These are phyloP conservation scores for Hippopotamus amphibius DNA, from an alignment of 2,113 vertebrate genomes.

Conservation along the genomic window DNA sequence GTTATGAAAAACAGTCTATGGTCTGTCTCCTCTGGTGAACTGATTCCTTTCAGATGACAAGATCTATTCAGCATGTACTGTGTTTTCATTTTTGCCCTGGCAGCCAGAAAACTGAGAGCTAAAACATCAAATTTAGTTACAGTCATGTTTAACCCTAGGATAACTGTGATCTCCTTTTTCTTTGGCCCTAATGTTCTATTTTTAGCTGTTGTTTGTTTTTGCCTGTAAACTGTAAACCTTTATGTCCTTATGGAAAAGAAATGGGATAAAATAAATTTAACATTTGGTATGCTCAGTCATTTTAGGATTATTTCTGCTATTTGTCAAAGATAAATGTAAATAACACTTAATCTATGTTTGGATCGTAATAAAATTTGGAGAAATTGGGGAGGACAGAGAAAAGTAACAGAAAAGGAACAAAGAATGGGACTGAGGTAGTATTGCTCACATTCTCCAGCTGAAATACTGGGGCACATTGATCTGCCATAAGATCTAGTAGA, in stretches of 20 bases:
- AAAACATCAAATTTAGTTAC: conserved; percentile 55
- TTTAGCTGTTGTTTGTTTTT: background rate
- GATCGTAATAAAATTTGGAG: conserved; percentile 41
- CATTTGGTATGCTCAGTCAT: background rate
- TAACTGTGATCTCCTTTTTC: background rate
- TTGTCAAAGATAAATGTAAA: conserved; percentile 57
- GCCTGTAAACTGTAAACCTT: background rate
- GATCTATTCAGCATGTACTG: background rate
- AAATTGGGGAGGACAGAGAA: conserved; percentile 21
- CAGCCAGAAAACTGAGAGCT: conserved; percentile 36
- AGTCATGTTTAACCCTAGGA: background rate
- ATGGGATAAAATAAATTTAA: conserved; percentile 48
- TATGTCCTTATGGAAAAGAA: background rate
- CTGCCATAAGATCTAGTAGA: background rate
- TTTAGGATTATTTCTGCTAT: conserved; percentile 44
- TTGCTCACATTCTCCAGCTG: background rate
- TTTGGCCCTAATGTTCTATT: conserved; percentile 25
- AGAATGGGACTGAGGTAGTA: background rate
- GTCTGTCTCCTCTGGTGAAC: conserved; percentile 28
- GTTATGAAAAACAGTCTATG: background rate
- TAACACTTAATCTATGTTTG: background rate
- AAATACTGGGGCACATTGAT: background rate
- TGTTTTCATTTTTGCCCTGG: conserved; percentile 33
- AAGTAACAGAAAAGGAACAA: background rate
- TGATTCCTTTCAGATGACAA: conserved; percentile 45